Evolutionary conservation across 92 coral and sea anemone genomes (phyloP).

Genomic region (Umimayanthus kanabou): DNA sequence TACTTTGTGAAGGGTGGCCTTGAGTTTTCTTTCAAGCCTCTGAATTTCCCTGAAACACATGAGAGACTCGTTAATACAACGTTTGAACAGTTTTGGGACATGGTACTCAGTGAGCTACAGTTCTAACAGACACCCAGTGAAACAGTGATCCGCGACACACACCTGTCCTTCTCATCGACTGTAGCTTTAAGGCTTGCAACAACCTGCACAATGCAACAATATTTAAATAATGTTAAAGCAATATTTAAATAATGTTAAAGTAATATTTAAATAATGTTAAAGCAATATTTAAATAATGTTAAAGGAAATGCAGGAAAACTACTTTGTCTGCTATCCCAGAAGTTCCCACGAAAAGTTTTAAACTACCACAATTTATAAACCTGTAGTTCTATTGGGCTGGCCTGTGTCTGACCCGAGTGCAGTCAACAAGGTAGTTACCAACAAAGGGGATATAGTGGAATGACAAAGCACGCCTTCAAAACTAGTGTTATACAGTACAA

Average conservation of each 20-base stretch:
- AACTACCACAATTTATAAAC: too few species aligned
- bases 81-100: background rate
- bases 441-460: too few species aligned
- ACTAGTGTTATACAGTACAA: too few species aligned
- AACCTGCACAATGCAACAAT: constrained; percentile 42
- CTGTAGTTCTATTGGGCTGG: too few species aligned
- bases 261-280: too few species aligned
- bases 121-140: background rate
- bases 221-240: too few species aligned
- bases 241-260: too few species aligned
- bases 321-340: too few species aligned
- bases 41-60: constrained; percentile 78
- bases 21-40: constrained; percentile 86
- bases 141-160: background rate
- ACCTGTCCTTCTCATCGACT: constrained; percentile 89
- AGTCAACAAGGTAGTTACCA: too few species aligned
- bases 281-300: background rate
- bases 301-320: background rate
- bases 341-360: too few species aligned
- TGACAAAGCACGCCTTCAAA: too few species aligned
- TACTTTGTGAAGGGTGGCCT: constrained; percentile 87
- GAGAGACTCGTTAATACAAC: background rate
- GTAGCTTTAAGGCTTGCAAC: constrained; percentile 65
- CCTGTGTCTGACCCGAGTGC: too few species aligned
- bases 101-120: background rate